Conservation (phyloP, 1,140 invertebrate species). For the Microplitis demolitor region DNA sequence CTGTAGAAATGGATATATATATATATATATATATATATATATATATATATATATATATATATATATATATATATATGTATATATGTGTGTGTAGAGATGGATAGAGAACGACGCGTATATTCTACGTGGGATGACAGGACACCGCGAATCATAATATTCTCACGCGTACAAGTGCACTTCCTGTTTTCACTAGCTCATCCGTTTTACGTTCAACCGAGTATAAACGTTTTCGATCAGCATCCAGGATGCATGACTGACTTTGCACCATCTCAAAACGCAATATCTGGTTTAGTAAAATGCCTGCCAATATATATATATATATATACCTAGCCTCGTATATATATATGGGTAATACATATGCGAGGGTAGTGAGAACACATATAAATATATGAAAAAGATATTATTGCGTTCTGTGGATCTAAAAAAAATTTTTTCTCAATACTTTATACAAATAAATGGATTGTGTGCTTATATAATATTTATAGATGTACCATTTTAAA, state of each 20-base stretch:
- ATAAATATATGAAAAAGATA: no score
- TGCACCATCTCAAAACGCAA: constrained; percentile 8
- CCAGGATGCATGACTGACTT: constrained; percentile 21
- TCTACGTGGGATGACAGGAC: background rate
- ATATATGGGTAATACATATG: no score
- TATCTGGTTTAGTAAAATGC: constrained; percentile 18
- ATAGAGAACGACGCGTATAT: background rate
- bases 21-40: background rate
- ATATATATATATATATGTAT: background rate
- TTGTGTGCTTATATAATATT: no score
- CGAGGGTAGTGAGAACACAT: no score
- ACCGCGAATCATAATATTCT: constrained; percentile 20
- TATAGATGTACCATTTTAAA: no score
- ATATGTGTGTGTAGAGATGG: no score
- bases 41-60: background rate
- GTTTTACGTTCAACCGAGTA: constrained; percentile 22
- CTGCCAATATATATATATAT: no score
- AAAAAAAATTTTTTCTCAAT: no score
- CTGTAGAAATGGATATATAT: background rate
- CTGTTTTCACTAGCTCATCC: constrained; percentile 18
- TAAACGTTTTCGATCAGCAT: constrained; percentile 24
- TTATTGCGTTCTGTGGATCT: no score
- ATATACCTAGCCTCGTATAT: no score
- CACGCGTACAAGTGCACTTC: constrained; percentile 14
- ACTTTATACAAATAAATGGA: no score